phyloP scores from a whole-genome alignment of 1,140 invertebrate species.

The Meteorus sp. region DNA sequence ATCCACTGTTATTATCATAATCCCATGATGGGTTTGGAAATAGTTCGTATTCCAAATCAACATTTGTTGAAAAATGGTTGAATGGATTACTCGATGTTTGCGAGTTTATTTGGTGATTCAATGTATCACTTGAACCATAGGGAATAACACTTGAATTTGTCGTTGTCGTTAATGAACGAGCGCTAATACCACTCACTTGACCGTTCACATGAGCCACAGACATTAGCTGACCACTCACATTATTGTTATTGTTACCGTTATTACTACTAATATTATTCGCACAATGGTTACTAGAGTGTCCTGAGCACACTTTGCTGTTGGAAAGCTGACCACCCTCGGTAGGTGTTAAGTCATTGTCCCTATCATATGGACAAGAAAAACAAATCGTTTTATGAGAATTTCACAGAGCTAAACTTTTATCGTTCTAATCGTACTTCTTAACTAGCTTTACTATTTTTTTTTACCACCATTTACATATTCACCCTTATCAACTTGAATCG shows the following conservation, averaged over 20 bases:
- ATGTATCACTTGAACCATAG: slow-evolving; percentile 40
- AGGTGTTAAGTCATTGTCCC: slow-evolving; percentile 60
- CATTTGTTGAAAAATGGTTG: slow-evolving; percentile 55
- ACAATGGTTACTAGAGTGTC: slow-evolving; percentile 59
- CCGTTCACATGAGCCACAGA: slow-evolving; percentile 54
- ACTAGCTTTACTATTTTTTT: neutral
- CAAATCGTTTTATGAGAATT: slow-evolving; percentile 13
- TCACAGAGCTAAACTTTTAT: neutral
- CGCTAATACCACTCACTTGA: slow-evolving; percentile 43
- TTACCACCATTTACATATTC: neutral
- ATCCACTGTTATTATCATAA: slow-evolving; percentile 48
- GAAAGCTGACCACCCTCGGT: slow-evolving; percentile 60
- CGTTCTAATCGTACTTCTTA: neutral
- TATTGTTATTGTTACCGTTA: slow-evolving; percentile 55
- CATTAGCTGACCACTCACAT: slow-evolving; percentile 56
- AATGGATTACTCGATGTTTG: slow-evolving; percentile 45
- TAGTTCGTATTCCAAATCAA: slow-evolving; percentile 66
- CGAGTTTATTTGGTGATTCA: slow-evolving; percentile 40
- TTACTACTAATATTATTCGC: slow-evolving; percentile 57
- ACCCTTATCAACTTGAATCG: neutral
- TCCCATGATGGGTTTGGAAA: slow-evolving; percentile 63
- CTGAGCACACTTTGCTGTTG: slow-evolving; percentile 58
- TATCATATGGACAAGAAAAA: slow-evolving; percentile 46
- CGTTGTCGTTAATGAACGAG: slow-evolving; percentile 16
- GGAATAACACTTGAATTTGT: slow-evolving; percentile 37